Base-by-base conservation (phyloP, 2,888 invertebrate genomes). In the Steromphala cineraria region DNA sequence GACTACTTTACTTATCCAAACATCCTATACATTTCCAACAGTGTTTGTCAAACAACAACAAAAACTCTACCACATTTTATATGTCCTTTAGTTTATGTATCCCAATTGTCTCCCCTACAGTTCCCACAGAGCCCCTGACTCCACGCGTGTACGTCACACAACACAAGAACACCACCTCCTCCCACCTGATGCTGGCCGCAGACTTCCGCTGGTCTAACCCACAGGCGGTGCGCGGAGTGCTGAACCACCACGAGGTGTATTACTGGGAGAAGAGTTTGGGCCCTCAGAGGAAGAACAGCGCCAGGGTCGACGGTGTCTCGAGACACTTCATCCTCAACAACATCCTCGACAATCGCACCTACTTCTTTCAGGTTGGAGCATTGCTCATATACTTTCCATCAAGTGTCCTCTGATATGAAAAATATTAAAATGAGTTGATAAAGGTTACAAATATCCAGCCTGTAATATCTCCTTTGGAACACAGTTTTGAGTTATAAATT, bases 181-280 rank as follows among this genome's bases (percentile, higher is more conserved):
- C 88, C n/a, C 84, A 86, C 78, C 87, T 89, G 62, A 86, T 89
- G 7, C 87, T 91, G 46, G 95, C 95, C 8, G 96, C 96, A 0
- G 95, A 95, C 87, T 95, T 96, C 86, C 96, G 98, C 7, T 98
- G 98, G 98, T 95, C 96, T 85, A 94, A 95, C 0, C 98, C 98
- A 0, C 92, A 94, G 55, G 95, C 95, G 80, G 95, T 96, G 2
- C 97, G 97, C 92, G 97, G 97, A 0, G 93, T 96, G 8, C 94
- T 97, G 52, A 94, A 95, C 75, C 95, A 96, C 0, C 98, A 97
- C 93, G 95, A 95, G 84, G 95, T 96, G 2, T 89, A 81, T 62
- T 88, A 89, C 85, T 90, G 89, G 89, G 80, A 83, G 52, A 84
- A 83, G 3, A 80, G 83, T 0, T 78, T 80, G 0, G 55, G 78